Evolutionary conservation across 2,888 invertebrate genomes (phyloP).

Genomic region (Apotomis capreana): DNA sequence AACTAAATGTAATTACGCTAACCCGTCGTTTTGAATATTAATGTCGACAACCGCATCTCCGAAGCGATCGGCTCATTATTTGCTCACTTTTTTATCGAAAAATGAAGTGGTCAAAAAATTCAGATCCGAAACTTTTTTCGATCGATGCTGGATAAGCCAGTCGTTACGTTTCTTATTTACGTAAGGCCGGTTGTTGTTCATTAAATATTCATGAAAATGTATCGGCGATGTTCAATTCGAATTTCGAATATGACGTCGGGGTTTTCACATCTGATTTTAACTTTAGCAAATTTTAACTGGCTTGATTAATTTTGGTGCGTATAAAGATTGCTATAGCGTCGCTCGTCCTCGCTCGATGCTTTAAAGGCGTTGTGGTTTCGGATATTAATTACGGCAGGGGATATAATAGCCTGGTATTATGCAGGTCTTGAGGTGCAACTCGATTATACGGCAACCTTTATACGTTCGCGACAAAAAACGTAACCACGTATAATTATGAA

Average conservation of each 20-base stretch:
- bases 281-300: slow-evolving; percentile 49
- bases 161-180: slow-evolving; percentile 69
- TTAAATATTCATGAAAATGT: slow-evolving; percentile 67
- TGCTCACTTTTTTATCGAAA: slow-evolving; percentile 50
- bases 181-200: slow-evolving; percentile 64
- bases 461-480: slow-evolving; percentile 62
- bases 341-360: slow-evolving; percentile 64
- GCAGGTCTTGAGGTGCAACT: slow-evolving; percentile 63
- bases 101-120: slow-evolving; percentile 56
- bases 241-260: neutral
- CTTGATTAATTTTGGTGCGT: slow-evolving; percentile 60
- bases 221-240: slow-evolving; percentile 30
- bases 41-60: slow-evolving; percentile 42
- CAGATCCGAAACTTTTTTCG: slow-evolving; percentile 64
- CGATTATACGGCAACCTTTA: slow-evolving; percentile 65
- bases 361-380: slow-evolving; percentile 62
- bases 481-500: slow-evolving; percentile 54
- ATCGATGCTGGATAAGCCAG: slow-evolving; percentile 67
- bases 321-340: slow-evolving; percentile 58
- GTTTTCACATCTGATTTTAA: slow-evolving; percentile 3
- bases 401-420: slow-evolving; percentile 71
- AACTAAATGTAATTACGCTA: slow-evolving; percentile 46
- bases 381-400: slow-evolving; percentile 68
- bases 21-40: slow-evolving; percentile 47
- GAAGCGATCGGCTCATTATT: slow-evolving; percentile 50